phyloP scores from a whole-genome alignment of 2,888 invertebrate genomes.

The Mimas tiliae region DNA sequence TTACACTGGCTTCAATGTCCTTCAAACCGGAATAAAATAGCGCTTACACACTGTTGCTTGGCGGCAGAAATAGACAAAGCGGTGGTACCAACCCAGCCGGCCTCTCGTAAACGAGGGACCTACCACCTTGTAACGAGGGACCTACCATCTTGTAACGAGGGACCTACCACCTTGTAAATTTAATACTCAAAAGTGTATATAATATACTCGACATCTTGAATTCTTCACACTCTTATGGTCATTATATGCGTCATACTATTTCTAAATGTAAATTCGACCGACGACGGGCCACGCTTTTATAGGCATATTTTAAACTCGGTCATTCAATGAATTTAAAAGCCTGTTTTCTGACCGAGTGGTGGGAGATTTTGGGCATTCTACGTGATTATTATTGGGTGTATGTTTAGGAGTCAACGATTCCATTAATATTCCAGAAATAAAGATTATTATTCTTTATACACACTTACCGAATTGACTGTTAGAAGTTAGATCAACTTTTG shows the following conservation, averaged over 20 bases:
- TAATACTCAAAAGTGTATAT: no score
- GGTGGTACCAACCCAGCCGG: no score
- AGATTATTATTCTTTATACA: no score
- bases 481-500: background rate
- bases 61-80: no score
- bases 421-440: background rate
- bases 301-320: conserved; percentile 12
- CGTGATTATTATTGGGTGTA: background rate
- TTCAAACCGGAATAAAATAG: no score
- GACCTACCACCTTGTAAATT: no score
- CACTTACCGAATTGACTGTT: no score
- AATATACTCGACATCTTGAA: background rate
- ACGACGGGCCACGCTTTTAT: background rate
- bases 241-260: conserved; percentile 12
- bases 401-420: background rate
- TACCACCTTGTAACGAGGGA: no score
- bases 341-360: conserved; percentile 6
- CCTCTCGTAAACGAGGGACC: no score
- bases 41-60: no score
- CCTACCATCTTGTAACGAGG: no score
- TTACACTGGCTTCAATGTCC: no score
- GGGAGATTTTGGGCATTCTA: conserved; percentile 8
- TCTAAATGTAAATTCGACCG: conserved; percentile 5
- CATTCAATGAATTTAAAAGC: conserved; percentile 18
- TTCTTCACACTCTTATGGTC: background rate